Conservation (phyloP, 2,888 invertebrate genomes). For the Agonopterix heracliana region DNA sequence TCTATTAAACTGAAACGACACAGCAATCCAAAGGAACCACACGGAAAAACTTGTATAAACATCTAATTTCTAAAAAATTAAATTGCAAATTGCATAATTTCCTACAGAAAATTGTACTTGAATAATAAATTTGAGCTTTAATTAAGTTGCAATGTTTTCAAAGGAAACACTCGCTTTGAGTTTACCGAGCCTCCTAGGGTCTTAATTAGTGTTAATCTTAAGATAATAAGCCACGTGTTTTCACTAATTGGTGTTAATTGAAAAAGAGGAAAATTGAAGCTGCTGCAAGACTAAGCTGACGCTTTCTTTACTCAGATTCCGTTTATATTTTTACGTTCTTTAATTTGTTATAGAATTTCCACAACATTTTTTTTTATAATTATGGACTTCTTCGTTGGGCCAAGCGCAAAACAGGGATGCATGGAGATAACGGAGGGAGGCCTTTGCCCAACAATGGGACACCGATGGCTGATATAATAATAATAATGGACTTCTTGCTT, state of each 20-base stretch:
- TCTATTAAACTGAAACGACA: too few relatives aligned
- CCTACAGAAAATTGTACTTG: neutral
- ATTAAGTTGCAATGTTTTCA: constrained; percentile 50
- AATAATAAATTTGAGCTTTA: constrained; percentile 18
- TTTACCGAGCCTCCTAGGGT: constrained; percentile 38
- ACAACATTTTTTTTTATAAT: neutral
- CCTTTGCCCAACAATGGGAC: too few relatives aligned
- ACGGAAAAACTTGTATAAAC: too few relatives aligned
- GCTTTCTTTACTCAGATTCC: too few relatives aligned
- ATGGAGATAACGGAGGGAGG: too few relatives aligned
- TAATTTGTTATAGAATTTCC: neutral
- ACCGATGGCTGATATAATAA: too few relatives aligned
- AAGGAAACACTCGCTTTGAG: constrained; percentile 62
- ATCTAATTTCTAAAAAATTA: too few relatives aligned
- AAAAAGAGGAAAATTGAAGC: constrained; percentile 32
- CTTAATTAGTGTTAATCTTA: constrained; percentile 70
- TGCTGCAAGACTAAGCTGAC: too few relatives aligned
- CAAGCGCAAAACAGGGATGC: too few relatives aligned
- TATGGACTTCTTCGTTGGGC: too few relatives aligned
- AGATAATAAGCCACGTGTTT: constrained; percentile 65
- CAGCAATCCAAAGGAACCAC: too few relatives aligned
- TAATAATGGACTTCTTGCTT: too few relatives aligned
- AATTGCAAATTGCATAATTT: neutral
- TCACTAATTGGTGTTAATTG: constrained; percentile 58
- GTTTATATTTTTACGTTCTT: neutral